Conservation (phyloP, 2,888 invertebrate genomes). For the Vannuccia rotundouncinata region DNA sequence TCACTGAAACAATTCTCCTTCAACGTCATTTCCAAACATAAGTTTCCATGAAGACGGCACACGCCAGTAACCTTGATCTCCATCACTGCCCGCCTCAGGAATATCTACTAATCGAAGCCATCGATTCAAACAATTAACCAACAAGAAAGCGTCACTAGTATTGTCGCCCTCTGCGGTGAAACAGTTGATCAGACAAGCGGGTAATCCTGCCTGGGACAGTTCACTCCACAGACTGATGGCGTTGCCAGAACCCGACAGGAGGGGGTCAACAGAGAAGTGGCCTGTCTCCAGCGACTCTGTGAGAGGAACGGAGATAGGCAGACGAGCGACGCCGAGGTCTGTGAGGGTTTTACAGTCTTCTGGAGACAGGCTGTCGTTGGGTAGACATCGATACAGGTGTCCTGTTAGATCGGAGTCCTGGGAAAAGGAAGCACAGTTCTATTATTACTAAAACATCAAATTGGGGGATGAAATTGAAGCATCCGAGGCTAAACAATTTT, state of each 20-base stretch:
- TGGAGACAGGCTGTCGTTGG: not conserved
- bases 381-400: not conserved
- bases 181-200: not conserved
- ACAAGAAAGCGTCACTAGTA: not conserved
- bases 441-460: no score
- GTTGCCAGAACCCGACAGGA: not conserved
- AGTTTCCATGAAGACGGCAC: constrained; percentile 27
- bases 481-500: no score
- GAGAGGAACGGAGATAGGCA: not conserved
- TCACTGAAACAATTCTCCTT: constrained; percentile 67
- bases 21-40: constrained; percentile 19
- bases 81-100: not conserved
- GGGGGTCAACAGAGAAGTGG: not conserved
- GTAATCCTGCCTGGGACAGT: not conserved
- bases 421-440: no score
- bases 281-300: not conserved
- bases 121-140: not conserved
- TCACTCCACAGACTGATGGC: not conserved
- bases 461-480: no score
- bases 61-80: not conserved
- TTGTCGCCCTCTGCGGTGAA: constrained; percentile 31
- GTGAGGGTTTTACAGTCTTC: not conserved
- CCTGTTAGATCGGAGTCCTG: not conserved
- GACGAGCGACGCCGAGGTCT: not conserved
- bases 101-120: not conserved